Conservation (phyloP, 2,113 vertebrate species). For the Amphiprion ocellaris region DNA sequence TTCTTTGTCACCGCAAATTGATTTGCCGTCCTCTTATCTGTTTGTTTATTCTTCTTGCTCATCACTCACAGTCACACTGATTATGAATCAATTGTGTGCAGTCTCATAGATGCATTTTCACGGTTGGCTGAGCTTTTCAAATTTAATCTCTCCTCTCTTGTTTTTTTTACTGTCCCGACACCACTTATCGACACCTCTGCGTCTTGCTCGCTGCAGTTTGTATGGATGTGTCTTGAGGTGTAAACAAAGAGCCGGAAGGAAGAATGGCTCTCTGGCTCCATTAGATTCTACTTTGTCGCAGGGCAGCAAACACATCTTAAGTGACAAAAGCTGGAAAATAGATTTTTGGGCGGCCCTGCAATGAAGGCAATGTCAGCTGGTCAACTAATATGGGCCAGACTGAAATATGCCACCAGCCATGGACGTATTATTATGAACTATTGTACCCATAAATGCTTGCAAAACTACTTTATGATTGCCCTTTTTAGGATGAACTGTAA, state of each 20-base stretch:
- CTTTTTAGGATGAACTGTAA: not conserved
- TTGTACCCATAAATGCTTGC: not conserved
- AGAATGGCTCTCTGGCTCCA: not conserved
- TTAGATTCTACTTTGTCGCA: not conserved
- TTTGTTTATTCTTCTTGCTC: slow-evolving; percentile 68
- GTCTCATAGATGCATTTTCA: slow-evolving; percentile 72
- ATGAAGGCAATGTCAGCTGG: not conserved
- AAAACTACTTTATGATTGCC: no score
- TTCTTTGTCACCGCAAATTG: slow-evolving; percentile 64
- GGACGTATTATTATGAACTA: not conserved
- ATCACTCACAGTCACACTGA: slow-evolving; percentile 67
- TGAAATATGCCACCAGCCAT: not conserved
- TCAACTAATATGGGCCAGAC: not conserved
- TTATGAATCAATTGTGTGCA: slow-evolving; percentile 61
- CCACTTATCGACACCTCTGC: slow-evolving; percentile 47
- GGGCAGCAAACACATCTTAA: slow-evolving; percentile 25
- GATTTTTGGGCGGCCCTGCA: not conserved
- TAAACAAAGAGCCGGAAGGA: slow-evolving; percentile 57
- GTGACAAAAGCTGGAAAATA: slow-evolving; percentile 37
- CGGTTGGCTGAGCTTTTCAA: slow-evolving; percentile 50
- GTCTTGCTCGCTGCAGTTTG: slow-evolving; percentile 24
- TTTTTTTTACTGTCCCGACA: slow-evolving; percentile 34
- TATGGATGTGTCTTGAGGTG: slow-evolving; percentile 29
- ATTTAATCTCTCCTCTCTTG: slow-evolving; percentile 48
- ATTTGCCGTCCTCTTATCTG: slow-evolving; percentile 64